Base-by-base conservation (phyloP, 2,888 invertebrate species). In the Xanthorhoe spadicearia region DNA sequence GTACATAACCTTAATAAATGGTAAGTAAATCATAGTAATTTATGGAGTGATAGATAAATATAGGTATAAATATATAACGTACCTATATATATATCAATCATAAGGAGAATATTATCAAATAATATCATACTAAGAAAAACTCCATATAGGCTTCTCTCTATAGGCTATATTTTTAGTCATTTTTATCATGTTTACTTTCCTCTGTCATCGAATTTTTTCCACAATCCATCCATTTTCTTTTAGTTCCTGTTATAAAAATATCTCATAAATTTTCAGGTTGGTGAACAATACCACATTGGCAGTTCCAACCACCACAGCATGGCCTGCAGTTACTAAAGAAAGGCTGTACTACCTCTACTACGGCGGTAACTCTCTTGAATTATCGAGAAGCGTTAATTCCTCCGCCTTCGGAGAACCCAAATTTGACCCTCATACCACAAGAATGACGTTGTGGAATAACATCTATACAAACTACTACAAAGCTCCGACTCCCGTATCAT, bases 401-500 rank as follows among this genome's bases (percentile, higher is more conserved):
- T 10, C 38, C 13, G 10, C 13, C 38, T 2, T 43, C 1, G 38
- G 38, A 43, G 38, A 74, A 9, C 13, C 69, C 1, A 78, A 77
- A 50, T 69, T 75, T 6, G 79, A 83, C 69, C 89, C 89, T 0
- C 86, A 88, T 38, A 60, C 74, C 0, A 70, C 77, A 17, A 74
- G 82, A 0, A 86, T 84, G 75, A 65, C 66, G 0, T 81, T 85
- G 71, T 88, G 88, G 88, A 74, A 76, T 49, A 71, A 70, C 28
- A 68, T 86, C 9, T 83, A 85, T 63, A 23, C 64, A 1, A 72
- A 69, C 2, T 80, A 83, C 69, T 86, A 88, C 57, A 74, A 72
- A n/a, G 66, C 79, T 51, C 87, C 87, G 0, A 60, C 9, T 4
- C 49, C 77, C 0, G 69, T 77, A 3, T 81, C 78, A 0, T 78